A percentile compares a stretch with the other conserved stretches of the same genome.
Conservation (phyloP, 92 coral and sea anemone genomes). For the Bergia puertoricense region DNA sequence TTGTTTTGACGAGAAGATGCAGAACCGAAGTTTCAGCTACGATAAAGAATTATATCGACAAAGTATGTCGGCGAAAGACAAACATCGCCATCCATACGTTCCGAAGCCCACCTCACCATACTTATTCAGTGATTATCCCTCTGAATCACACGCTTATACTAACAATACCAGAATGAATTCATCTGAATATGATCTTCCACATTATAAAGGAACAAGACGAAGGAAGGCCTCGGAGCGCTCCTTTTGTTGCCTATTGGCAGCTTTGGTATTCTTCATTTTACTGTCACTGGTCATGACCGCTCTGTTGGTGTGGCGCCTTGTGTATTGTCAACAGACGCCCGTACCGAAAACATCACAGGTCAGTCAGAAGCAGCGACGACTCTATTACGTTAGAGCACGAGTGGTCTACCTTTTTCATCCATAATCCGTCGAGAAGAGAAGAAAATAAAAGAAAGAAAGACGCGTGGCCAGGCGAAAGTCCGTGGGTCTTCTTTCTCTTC, state of each 20-base stretch:
- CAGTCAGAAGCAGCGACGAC: not conserved
- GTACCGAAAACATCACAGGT: constrained; percentile 9
- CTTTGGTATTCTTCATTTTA: constrained; percentile 41
- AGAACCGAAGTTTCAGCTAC: constrained; percentile 37
- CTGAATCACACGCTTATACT: constrained; percentile 9
- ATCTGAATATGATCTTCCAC: constrained; percentile 39
- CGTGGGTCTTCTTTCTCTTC: too few species aligned
- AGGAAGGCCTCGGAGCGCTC: constrained; percentile 22
- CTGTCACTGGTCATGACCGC: constrained; percentile 56
- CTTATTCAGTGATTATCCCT: constrained; percentile 18
- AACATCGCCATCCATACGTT: constrained; percentile 15
- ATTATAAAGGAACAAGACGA: constrained; percentile 27
- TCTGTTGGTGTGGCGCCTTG: constrained; percentile 43
- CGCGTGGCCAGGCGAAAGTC: too few species aligned
- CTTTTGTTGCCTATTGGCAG: constrained; percentile 27
- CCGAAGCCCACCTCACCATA: constrained; percentile 41
- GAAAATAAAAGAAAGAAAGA: too few species aligned
- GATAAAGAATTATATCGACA: constrained; percentile 30
- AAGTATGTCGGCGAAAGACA: constrained; percentile 37
- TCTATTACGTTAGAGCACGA: too few species aligned
- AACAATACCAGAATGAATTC: not conserved
- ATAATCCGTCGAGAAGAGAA: too few species aligned
- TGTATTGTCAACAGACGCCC: constrained; percentile 5
- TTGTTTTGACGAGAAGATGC: constrained; percentile 33
- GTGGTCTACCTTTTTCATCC: too few species aligned